Evolutionary conservation across 1,140 invertebrate genomes (phyloP), one percentile per base, ranked within the genome.

Genomic region (Matsumurasca onukii): DNA sequence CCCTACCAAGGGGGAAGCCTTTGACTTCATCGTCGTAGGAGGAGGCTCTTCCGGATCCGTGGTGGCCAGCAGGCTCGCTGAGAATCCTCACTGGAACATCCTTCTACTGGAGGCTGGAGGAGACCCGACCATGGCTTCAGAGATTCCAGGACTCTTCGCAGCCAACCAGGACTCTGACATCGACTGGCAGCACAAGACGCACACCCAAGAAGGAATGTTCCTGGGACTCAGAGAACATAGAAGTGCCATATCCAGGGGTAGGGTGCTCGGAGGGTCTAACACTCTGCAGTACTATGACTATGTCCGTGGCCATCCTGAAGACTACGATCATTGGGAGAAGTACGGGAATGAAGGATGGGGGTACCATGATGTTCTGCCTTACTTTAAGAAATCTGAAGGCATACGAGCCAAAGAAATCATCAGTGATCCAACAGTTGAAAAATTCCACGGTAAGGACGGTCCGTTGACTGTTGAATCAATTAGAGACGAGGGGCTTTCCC

Each of bases 161-260:
- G 24, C 25, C 5, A 17, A 17, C 17, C 63, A 66, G 27, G 45
- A 29, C 20, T 25, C 63, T 2, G 39, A 49, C 12, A 29, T 66
- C 83, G 84, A 86, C 75, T 93, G 91, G 91, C 84, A 86, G 5
- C 92, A 92, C 71, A 85, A 81, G 71, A 89, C 90, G 1, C 87
- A 89, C 66, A 85, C 86, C 2, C 85, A 91, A 69, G 78, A 78
- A 63, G 69, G 76, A 13, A 77, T 80, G 1, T 82, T 82, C 65
- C 80, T 85, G 52, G 85, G 85, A 39, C 80, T 77, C 24, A 25
- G 27, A 3, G 61, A 68, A 12, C 29, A 61, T 20, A 30, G 86
- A 0, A 92, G 91, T 75, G 89, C 87, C 70, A 82, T 88, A 13
- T 59, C 70, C 1, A 52, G 77, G 31, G 82, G 80, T 0, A 84